Conservation (phyloP, 2,113 vertebrate genomes). For the Nycticryphes semicollaris region DNA sequence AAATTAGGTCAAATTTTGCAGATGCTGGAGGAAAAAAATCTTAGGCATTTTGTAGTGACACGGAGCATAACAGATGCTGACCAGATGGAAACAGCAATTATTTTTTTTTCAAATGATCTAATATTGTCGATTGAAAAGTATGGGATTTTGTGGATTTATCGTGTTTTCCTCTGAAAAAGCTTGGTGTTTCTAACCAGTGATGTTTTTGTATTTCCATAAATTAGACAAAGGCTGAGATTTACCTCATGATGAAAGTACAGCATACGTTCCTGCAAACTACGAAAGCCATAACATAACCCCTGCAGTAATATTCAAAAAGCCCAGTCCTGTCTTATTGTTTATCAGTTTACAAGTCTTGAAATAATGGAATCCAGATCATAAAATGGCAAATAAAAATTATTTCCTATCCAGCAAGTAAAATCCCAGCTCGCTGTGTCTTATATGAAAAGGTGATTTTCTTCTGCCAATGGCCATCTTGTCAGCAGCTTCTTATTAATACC, state of each 20-base stretch:
- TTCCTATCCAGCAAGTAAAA: not conserved
- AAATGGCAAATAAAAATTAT: constrained; percentile 10
- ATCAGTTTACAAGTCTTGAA: not conserved
- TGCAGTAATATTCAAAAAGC: not conserved
- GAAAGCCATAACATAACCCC: not conserved
- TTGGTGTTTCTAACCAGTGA: not conserved
- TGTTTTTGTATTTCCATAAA: constrained; percentile 31
- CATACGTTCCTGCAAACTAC: not conserved
- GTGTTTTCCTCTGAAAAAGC: not conserved
- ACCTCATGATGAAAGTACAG: not conserved
- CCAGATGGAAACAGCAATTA: not conserved
- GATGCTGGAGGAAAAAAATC: not conserved
- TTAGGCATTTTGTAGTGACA: not conserved
- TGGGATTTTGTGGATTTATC: constrained; percentile 10
- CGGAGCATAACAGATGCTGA: constrained; percentile 11
- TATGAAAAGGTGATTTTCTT: not conserved
- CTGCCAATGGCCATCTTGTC: not conserved
- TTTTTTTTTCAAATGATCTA: not conserved
- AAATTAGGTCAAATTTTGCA: not conserved
- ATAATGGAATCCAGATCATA: not conserved
- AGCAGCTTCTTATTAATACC: constrained; percentile 24
- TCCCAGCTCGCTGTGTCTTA: not conserved
- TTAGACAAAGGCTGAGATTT: constrained; percentile 11
- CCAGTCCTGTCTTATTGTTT: not conserved
- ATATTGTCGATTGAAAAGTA: not conserved